Conservation (phyloP, 2,797 vertebrate species). For the Siniperca scherzeri region DNA sequence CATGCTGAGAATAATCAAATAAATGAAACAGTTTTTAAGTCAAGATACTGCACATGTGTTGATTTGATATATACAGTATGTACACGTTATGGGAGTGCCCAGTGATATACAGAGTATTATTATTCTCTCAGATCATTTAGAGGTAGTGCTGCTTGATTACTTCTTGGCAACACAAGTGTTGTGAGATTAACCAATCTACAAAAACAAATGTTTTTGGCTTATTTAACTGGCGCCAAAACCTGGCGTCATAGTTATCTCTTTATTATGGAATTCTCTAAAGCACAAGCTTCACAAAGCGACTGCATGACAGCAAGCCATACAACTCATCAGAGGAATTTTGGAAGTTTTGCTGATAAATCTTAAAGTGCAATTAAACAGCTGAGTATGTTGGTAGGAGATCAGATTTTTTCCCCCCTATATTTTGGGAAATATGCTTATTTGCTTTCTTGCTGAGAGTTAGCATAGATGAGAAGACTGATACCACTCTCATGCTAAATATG, state of each 20-base stretch:
- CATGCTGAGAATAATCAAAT: background rate
- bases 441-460: background rate
- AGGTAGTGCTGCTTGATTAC: slow-evolving; percentile 15
- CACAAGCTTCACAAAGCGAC: background rate
- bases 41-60: background rate
- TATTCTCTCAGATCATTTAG: background rate
- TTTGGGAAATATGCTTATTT: no score
- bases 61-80: no score
- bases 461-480: no score
- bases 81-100: background rate
- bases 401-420: no score
- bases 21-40: background rate
- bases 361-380: background rate
- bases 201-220: slow-evolving; percentile 27
- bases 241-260: background rate
- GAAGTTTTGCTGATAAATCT: background rate
- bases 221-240: background rate
- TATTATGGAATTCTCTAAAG: slow-evolving; percentile 6
- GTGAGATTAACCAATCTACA: slow-evolving; percentile 8
- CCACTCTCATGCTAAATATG: no score
- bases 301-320: background rate
- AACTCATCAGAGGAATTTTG: background rate
- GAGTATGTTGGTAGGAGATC: background rate
- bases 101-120: background rate
- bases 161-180: background rate